These are phyloP conservation scores for Setipinna tenuifilis DNA, from an alignment of 2,797 vertebrate genomes.

Conservation along the genomic window DNA sequence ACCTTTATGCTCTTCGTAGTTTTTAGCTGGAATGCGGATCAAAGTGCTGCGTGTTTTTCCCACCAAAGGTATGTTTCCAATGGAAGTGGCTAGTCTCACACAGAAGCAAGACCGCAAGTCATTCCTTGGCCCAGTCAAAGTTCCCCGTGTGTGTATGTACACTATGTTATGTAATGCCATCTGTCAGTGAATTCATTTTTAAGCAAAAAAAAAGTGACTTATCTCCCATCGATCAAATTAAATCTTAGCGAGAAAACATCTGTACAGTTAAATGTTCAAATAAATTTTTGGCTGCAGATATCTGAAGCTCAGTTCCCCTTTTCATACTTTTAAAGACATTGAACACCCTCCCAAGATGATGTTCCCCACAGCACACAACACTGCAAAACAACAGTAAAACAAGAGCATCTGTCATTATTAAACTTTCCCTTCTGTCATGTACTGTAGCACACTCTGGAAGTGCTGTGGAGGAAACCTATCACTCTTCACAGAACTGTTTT, in stretches of 20 bases:
- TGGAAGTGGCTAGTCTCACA: not conserved
- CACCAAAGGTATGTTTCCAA: slow-evolving; percentile 1
- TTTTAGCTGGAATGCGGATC: slow-evolving; percentile 18
- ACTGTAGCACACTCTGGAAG: not conserved
- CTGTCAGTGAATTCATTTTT: not conserved
- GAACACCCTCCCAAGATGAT: not conserved
- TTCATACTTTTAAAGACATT: not conserved
- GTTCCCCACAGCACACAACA: not conserved
- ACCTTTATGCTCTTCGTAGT: not conserved
- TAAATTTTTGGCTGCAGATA: not conserved
- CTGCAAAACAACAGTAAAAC: slow-evolving; percentile 3
- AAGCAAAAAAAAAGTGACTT: not conserved
- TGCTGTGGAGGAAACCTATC: not conserved
- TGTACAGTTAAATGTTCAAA: not conserved
- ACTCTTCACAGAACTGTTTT: not conserved
- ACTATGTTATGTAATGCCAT: not conserved
- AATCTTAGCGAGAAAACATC: not conserved
- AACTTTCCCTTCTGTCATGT: not conserved
- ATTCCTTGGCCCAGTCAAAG: not conserved
- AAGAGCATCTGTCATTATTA: not conserved
- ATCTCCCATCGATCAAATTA: not conserved
- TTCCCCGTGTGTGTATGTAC: not conserved
- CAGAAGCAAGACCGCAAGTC: not conserved
- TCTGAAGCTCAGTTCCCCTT: not conserved
- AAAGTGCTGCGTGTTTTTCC: not conserved